These are phyloP conservation scores for Drosophila sp. DNA, from an alignment of 1,140 invertebrate species.

Conservation along the genomic window DNA sequence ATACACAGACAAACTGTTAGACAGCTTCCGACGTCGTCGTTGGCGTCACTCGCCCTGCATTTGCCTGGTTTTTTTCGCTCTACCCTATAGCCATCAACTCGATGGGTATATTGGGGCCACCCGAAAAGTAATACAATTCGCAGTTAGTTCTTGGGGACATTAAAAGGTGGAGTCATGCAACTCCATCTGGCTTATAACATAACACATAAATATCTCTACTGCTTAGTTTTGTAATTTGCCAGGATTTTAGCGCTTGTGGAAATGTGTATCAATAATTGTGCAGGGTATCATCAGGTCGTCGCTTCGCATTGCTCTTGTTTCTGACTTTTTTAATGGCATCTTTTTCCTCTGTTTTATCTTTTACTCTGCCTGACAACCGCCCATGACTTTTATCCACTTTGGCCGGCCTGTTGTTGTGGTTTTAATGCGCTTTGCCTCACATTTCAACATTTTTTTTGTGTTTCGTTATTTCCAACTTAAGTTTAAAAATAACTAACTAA, in stretches of 20 bases:
- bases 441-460: slow-evolving; percentile 61
- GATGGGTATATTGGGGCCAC: background rate
- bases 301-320: slow-evolving; percentile 4
- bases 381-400: slow-evolving; percentile 41
- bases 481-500: slow-evolving; percentile 71
- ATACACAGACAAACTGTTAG: slow-evolving; percentile 61
- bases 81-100: slow-evolving; percentile 47
- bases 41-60: slow-evolving; percentile 15
- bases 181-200: no score
- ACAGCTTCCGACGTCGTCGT: slow-evolving; percentile 64
- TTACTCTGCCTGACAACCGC: slow-evolving; percentile 18
- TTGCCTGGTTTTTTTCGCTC: slow-evolving; percentile 47
- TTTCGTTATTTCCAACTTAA: slow-evolving; percentile 57
- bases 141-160: no score
- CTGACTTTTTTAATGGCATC: slow-evolving; percentile 13
- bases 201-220: no score
- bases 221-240: no score
- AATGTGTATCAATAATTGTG: background rate
- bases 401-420: slow-evolving; percentile 42
- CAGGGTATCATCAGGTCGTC: background rate
- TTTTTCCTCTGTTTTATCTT: slow-evolving; percentile 21
- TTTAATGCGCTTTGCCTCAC: slow-evolving; percentile 77
- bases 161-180: no score
- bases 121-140: background rate
- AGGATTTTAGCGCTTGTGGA: no score